Conservation (phyloP, 2,888 invertebrate genomes). For the Saturnia japonica region DNA sequence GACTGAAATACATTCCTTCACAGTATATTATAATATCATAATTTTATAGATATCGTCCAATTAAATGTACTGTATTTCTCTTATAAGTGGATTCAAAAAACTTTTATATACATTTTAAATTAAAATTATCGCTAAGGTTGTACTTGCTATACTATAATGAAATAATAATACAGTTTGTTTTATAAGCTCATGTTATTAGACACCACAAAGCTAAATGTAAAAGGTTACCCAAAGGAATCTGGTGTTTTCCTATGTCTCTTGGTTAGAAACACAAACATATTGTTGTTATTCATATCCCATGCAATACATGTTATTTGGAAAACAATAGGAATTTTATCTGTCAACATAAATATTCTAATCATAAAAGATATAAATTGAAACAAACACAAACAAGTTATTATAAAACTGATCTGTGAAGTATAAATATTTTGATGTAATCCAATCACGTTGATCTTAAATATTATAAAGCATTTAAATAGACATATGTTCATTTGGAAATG, state of each 20-base stretch:
- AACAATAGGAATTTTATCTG: background rate
- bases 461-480: conserved; percentile 67
- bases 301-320: background rate
- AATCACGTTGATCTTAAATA: conserved; percentile 36
- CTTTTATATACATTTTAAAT: background rate
- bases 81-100: background rate
- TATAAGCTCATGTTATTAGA: background rate
- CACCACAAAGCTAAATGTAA: conserved; percentile 8
- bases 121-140: background rate
- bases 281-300: background rate
- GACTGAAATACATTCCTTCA: conserved; percentile 62
- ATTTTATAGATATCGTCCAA: conserved; percentile 7
- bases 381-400: background rate
- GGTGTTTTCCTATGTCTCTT: background rate
- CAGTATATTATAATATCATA: conserved; percentile 34
- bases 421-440: conserved; percentile 20
- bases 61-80: background rate
- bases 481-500: conserved; percentile 66
- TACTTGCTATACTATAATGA: background rate
- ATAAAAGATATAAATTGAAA: background rate
- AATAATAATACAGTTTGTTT: background rate
- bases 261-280: background rate
- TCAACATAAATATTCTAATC: background rate
- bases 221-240: background rate
- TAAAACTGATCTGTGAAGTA: background rate